These are phyloP conservation scores for Bembecia ichneumoniformis DNA, from an alignment of 2,888 invertebrate genomes.

Conservation along the genomic window DNA sequence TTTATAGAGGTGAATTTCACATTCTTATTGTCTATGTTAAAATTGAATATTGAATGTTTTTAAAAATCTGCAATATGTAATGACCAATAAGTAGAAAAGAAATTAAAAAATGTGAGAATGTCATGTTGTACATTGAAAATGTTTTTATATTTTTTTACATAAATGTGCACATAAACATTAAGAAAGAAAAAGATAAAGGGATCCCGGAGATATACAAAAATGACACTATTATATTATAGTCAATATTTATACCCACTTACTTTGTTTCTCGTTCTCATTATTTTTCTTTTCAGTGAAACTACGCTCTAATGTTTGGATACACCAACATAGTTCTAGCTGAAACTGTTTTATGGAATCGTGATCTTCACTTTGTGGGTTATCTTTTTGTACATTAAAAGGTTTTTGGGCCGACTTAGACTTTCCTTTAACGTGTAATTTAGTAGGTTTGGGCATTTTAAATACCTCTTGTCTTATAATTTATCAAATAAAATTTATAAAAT, in stretches of 20 bases:
- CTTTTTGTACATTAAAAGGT: conserved; percentile 39
- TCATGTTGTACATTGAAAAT: no score
- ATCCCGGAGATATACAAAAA: no score
- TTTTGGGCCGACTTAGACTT: conserved; percentile 53
- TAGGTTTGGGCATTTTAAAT: conserved; percentile 54
- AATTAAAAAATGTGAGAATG: no score
- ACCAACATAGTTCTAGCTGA: conserved; percentile 85
- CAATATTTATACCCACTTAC: conserved; percentile 41
- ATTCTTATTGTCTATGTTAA: no score
- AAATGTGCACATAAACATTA: no score
- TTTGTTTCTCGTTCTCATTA: conserved; percentile 72
- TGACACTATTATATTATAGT: background rate
- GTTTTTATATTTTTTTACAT: no score
- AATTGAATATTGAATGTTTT: no score
- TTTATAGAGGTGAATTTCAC: no score
- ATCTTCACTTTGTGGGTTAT: conserved; percentile 28
- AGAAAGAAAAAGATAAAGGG: no score
- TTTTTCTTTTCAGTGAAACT: conserved; percentile 74
- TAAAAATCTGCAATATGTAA: no score
- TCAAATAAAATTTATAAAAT: background rate
- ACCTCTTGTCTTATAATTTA: background rate
- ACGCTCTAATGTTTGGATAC: conserved; percentile 79
- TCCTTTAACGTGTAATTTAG: conserved; percentile 56
- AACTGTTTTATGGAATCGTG: conserved; percentile 74
- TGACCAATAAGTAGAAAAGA: no score